Percentiles rank a stretch among this genome's conserved stretches.
Conservation (phyloP, 1,140 invertebrate genomes). For the Asbolus verrucosus region DNA sequence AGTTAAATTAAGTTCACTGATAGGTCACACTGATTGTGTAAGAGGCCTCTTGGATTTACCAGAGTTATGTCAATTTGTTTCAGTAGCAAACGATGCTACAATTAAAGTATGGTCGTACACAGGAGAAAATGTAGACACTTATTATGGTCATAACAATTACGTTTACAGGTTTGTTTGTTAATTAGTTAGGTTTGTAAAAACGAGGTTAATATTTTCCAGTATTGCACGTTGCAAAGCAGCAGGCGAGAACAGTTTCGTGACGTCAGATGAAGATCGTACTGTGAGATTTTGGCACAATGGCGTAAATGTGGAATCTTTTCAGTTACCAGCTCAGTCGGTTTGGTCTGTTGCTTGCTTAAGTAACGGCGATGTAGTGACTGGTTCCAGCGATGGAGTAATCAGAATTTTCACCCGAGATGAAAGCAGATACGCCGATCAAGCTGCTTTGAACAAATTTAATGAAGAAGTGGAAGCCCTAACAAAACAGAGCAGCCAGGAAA, state of each 20-base stretch:
- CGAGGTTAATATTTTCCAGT: conserved; percentile 61
- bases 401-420: conserved; percentile 85
- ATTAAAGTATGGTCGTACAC: conserved; percentile 84
- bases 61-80: conserved; percentile 75
- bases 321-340: conserved; percentile 86
- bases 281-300: conserved; percentile 83
- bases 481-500: conserved; percentile 71
- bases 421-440: conserved; percentile 74
- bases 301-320: conserved; percentile 77
- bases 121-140: conserved; percentile 83
- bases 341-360: conserved; percentile 86
- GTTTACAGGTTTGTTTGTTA: conserved; percentile 72
- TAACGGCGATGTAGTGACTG: conserved; percentile 93
- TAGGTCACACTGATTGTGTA: conserved; percentile 91
- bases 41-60: conserved; percentile 79
- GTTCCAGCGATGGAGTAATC: conserved; percentile 86
- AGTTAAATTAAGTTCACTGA: conserved; percentile 66
- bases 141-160: conserved; percentile 85
- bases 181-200: neutral
- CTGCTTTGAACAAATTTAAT: conserved; percentile 75
- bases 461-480: conserved; percentile 76
- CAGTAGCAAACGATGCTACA: conserved; percentile 91
- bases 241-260: conserved; percentile 74
- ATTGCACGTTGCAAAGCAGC: conserved; percentile 73
- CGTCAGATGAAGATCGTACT: conserved; percentile 89